Conservation (phyloP, 1,140 invertebrate species). For the Trypoxylus dichotomus region DNA sequence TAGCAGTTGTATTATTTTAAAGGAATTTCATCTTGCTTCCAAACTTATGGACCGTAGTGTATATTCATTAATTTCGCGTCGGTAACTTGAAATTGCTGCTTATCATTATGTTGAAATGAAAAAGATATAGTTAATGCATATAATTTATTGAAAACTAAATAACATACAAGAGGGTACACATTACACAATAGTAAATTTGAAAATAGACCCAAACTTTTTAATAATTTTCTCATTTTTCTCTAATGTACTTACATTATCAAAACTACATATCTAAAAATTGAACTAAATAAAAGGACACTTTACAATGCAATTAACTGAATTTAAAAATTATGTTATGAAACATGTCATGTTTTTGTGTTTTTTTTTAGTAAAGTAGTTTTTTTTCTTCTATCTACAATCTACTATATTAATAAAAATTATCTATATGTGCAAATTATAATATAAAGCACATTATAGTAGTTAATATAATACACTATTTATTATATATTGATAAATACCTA, state of each 20-base stretch:
- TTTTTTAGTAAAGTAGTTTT: conserved; percentile 29
- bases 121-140: background rate
- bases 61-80: no score
- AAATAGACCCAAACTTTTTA: conserved; percentile 29
- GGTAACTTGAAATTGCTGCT: no score
- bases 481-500: conserved; percentile 28
- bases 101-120: no score
- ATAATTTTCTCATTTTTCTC: conserved; percentile 24
- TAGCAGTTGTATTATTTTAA: no score
- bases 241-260: conserved; percentile 31
- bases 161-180: conserved; percentile 29
- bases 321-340: conserved; percentile 27
- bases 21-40: no score
- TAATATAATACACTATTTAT: conserved; percentile 30
- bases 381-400: conserved; percentile 29
- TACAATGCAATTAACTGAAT: conserved; percentile 29
- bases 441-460: conserved; percentile 31
- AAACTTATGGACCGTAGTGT: no score
- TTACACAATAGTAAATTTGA: conserved; percentile 30
- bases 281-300: conserved; percentile 32
- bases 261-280: conserved; percentile 29
- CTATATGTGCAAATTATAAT: conserved; percentile 33
- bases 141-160: conserved; percentile 31
- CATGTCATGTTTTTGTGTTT: conserved; percentile 27
- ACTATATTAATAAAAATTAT: conserved; percentile 31